Base-by-base conservation (phyloP, 2,888 invertebrate species). In the Cataglyphis albicans region DNA sequence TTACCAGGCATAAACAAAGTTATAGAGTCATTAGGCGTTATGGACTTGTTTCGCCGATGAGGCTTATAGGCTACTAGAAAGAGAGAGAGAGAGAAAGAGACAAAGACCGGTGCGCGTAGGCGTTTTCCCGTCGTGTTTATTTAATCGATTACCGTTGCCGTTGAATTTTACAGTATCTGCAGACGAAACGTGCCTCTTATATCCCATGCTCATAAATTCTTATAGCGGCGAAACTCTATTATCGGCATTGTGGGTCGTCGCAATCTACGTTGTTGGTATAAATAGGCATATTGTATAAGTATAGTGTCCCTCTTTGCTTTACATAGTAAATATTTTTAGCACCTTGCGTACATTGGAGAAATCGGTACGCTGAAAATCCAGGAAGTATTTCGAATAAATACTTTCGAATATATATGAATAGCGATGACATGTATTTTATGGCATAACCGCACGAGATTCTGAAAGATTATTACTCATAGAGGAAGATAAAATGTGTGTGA, bases 1-100 rank as follows among this genome's bases (percentile, higher is more conserved):
- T 41, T 41, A 38, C 57, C 18, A 59, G 83, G 75, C 48, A 70
- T 82, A 81, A 87, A 87, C 83, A 83, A 80, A 83, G 81, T 87
- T 88, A 84, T 83, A 82, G 86, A 87, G 84, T 87, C 86, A 88
- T 88, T 86, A 88, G 82, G 68, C 76, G 59, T 84, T 87, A 84
- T 74, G 83, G 86, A 73, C 74, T 64, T 78, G 72, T 68, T 72
- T 63, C 64, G 68, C 29, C 48, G 44, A n/a, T 82, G 55, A 25
- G 25, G 72, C 48, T 67, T 35, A 63, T 38, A 55, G 85, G 73
- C 57, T 81, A 61, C 32, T 44, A 73, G 61, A 44, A 25, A 70
- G 44, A 61, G 44, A 61, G 67, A 10, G 32, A 61, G 80, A 48
- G 80, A 38, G 41, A 52, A 29, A 63, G 38, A 59, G 59, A 59